phyloP scores from a whole-genome alignment of 2,113 vertebrate genomes.

The Neolamprologus caudopunctatus region DNA sequence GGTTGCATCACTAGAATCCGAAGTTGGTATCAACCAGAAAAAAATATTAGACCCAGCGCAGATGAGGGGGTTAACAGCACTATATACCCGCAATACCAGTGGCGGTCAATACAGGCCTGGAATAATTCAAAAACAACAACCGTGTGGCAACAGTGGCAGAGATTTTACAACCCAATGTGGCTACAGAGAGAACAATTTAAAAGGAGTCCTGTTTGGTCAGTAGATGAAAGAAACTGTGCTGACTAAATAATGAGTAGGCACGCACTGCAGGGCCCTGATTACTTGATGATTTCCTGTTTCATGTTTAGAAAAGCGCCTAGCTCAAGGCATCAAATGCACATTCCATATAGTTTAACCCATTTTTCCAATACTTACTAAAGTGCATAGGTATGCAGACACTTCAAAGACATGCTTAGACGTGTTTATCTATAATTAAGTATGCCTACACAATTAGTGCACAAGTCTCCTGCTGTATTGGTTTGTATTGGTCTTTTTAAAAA shows the following conservation, averaged over 20 bases:
- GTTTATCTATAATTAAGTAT: background rate
- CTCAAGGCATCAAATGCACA: background rate
- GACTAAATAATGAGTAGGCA: background rate
- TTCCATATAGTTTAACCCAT: background rate
- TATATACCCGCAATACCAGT: background rate
- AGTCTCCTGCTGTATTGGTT: background rate
- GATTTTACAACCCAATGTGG: background rate
- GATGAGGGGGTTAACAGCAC: background rate
- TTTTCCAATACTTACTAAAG: background rate
- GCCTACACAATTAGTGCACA: background rate
- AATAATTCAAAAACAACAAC: background rate
- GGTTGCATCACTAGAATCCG: background rate
- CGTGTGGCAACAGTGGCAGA: background rate
- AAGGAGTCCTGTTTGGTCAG: background rate
- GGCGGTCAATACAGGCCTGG: background rate
- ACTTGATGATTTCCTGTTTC: background rate
- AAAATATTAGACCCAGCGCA: background rate
- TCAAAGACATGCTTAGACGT: background rate
- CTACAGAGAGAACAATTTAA: background rate
- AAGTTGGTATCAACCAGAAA: background rate
- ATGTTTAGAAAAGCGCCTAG: background rate
- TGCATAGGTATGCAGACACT: background rate
- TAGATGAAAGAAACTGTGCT: background rate
- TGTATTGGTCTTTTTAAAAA: background rate
- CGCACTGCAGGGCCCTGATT: background rate